A percentile compares a stretch with the other conserved stretches of the same genome.
phyloP scores from a whole-genome alignment of 2,888 invertebrate species.

The Dryadula phaetusa region DNA sequence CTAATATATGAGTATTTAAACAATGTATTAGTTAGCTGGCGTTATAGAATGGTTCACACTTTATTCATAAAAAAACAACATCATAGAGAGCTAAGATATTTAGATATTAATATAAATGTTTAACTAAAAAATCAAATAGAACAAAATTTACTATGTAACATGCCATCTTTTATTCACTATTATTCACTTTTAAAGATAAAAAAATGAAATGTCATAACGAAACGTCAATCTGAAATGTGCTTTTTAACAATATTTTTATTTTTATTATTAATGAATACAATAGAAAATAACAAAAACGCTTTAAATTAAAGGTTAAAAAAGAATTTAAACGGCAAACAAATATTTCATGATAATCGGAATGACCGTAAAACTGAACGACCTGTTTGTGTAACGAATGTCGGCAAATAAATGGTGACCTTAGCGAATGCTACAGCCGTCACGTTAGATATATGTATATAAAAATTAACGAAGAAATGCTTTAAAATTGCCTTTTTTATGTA shows the following conservation, averaged over 20 bases:
- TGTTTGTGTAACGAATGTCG: slow-evolving; percentile 31
- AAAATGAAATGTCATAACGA: not conserved
- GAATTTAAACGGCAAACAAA: slow-evolving; percentile 5
- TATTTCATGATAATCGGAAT: slow-evolving; percentile 22
- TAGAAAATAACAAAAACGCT: not conserved
- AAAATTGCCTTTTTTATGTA: not conserved
- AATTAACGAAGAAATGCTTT: not conserved
- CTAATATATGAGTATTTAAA: slow-evolving; percentile 39
- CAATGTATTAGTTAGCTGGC: slow-evolving; percentile 24
- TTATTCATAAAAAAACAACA: slow-evolving; percentile 13
- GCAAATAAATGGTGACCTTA: slow-evolving; percentile 31
- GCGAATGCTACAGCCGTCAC: not conserved
- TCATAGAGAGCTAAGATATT: slow-evolving; percentile 18
- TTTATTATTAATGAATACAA: not conserved
- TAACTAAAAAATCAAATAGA: not conserved
- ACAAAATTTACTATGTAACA: not conserved
- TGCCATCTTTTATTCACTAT: too few species aligned
- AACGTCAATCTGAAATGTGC: not conserved
- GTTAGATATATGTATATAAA: not conserved
- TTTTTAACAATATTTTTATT: not conserved
- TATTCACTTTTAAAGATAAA: too few species aligned
- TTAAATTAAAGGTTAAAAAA: slow-evolving; percentile 8
- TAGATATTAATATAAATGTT: not conserved
- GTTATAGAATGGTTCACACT: slow-evolving; percentile 14
- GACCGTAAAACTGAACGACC: slow-evolving; percentile 34